Conservation (phyloP, 2,113 vertebrate species). For the Corythaixoides concolor region DNA sequence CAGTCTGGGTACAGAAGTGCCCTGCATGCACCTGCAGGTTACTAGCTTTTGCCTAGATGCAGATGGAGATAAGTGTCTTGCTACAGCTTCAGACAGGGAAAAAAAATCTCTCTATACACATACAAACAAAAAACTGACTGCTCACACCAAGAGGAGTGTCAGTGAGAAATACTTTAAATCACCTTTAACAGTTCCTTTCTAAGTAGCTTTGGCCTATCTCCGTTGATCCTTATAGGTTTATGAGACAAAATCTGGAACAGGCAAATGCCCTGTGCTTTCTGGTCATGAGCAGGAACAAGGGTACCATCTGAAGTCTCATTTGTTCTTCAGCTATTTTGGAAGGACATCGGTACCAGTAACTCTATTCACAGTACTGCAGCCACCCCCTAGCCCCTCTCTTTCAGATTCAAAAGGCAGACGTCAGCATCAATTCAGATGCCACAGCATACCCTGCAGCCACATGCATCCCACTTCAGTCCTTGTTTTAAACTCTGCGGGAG, state of each 20-base stretch:
- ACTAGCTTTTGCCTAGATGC: not conserved
- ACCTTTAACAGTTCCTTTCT: not conserved
- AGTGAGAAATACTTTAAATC: not conserved
- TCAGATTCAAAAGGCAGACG: not conserved
- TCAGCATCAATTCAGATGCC: not conserved
- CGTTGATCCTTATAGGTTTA: not conserved
- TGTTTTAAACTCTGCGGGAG: constrained; percentile 8
- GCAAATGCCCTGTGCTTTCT: rapidly evolving
- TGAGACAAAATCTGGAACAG: not conserved
- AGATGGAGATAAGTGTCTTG: not conserved
- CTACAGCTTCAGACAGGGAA: not conserved
- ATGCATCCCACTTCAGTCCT: not conserved
- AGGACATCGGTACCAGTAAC: not conserved
- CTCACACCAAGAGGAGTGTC: not conserved
- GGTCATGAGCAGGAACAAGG: not conserved
- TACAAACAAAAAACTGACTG: not conserved
- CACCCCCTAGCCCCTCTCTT: not conserved
- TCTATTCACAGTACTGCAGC: not conserved
- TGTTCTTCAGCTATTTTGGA: not conserved
- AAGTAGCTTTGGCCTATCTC: not conserved
- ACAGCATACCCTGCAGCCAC: constrained; percentile 10
- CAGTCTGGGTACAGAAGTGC: not conserved
- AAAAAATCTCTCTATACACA: not conserved
- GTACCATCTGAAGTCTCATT: not conserved
- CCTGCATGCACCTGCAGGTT: not conserved